These are phyloP conservation scores for Trochalopteron elliotii DNA, from an alignment of 2,113 vertebrate genomes.

Conservation along the genomic window DNA sequence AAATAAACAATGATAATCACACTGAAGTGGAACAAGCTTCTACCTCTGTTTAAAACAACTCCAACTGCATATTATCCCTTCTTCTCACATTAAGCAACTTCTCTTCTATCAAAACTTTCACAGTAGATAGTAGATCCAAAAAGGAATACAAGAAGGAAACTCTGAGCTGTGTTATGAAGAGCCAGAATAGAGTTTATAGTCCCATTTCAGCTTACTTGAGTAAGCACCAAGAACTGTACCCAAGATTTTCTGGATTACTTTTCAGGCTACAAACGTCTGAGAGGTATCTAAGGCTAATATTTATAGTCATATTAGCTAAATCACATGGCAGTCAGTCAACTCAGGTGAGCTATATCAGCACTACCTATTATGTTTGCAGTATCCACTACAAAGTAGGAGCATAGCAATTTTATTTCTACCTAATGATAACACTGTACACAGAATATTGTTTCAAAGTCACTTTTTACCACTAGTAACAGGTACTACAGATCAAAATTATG, in stretches of 20 bases:
- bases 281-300: neutral
- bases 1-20: constrained; percentile 28
- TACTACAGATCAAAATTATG: neutral
- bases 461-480: neutral
- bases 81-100: neutral
- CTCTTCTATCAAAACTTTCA: neutral
- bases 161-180: neutral
- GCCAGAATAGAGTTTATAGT: neutral
- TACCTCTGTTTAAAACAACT: constrained; percentile 3
- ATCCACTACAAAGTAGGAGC: neutral
- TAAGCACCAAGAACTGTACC: neutral
- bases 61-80: neutral
- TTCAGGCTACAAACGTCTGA: neutral
- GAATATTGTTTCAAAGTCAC: neutral
- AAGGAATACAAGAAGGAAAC: neutral
- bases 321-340: neutral
- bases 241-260: neutral
- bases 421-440: neutral
- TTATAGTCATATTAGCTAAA: neutral
- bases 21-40: neutral
- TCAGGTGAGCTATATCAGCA: neutral
- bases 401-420: neutral
- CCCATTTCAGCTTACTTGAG: neutral
- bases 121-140: neutral
- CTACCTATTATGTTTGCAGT: neutral